A percentile compares a stretch with the other conserved stretches of the same genome.
Conservation (phyloP, 2,113 vertebrate species). For the Centropristis striata region DNA sequence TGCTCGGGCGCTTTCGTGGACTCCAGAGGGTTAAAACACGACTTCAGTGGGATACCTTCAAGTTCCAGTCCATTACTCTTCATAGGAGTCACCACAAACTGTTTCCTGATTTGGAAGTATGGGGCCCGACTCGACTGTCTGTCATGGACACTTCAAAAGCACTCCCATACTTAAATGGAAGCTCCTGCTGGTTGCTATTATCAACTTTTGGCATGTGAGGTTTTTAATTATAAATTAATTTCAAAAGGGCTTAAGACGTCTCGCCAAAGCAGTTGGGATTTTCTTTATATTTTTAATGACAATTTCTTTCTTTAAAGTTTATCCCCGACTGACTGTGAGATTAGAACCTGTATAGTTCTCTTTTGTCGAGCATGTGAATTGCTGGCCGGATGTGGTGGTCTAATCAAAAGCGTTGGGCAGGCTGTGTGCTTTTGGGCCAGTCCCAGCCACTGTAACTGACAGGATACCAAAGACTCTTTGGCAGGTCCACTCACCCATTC, state of each 20-base stretch:
- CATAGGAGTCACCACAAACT: too few species aligned
- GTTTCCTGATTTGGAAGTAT: background rate
- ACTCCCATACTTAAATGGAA: slow-evolving; percentile 24
- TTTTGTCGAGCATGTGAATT: slow-evolving; percentile 59
- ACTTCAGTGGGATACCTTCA: too few species aligned
- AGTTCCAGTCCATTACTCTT: too few species aligned
- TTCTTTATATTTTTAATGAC: slow-evolving; percentile 16
- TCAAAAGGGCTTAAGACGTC: slow-evolving; percentile 42
- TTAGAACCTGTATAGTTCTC: slow-evolving; percentile 45
- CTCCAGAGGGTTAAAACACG: too few species aligned
- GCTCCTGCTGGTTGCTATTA: slow-evolving; percentile 51
- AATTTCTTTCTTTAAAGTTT: slow-evolving; percentile 44
- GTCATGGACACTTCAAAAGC: slow-evolving; percentile 51
- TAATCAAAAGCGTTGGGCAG: slow-evolving; percentile 52
- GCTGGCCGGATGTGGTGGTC: slow-evolving; percentile 38
- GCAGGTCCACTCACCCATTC: slow-evolving; percentile 76
- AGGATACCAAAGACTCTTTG: slow-evolving; percentile 71
- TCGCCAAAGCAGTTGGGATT: slow-evolving; percentile 24
- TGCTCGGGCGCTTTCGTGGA: too few species aligned
- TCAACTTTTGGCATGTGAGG: slow-evolving; percentile 61
- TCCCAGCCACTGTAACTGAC: slow-evolving; percentile 67
- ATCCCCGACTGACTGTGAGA: slow-evolving; percentile 25
- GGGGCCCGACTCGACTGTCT: slow-evolving; percentile 32
- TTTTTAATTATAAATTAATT: slow-evolving; percentile 66
- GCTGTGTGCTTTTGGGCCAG: slow-evolving; percentile 38